A percentile compares a stretch with the other conserved stretches of the same genome.
Evolutionary conservation across 1,140 invertebrate species (phyloP).

Genomic region (Megathymus violae): DNA sequence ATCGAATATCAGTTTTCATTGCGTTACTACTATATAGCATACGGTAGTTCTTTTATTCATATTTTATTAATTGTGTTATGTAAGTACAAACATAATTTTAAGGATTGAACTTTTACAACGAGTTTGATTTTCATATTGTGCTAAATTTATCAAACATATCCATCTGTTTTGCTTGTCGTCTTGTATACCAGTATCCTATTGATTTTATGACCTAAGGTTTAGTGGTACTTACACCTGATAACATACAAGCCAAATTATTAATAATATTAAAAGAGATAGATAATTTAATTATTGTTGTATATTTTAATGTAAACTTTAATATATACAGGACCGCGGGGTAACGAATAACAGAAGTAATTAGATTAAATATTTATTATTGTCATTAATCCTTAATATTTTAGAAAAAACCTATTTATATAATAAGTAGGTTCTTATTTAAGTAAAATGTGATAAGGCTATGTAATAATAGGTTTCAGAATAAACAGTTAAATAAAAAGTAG

Average conservation of each 20-base stretch:
- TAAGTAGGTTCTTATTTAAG: constrained; percentile 42
- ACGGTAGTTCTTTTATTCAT: constrained; percentile 42
- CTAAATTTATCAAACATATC: constrained; percentile 42
- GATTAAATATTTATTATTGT: constrained; percentile 14
- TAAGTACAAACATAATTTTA: constrained; percentile 13
- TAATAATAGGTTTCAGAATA: constrained; percentile 15
- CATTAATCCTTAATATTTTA: constrained; percentile 15
- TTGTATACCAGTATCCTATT: constrained; percentile 12
- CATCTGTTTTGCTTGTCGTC: constrained; percentile 13
- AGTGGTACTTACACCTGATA: background rate
- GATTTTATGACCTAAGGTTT: background rate
- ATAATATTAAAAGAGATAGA: background rate
- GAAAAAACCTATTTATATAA: constrained; percentile 32
- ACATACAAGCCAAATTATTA: constrained; percentile 14
- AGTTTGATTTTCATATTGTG: constrained; percentile 29
- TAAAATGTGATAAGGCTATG: constrained; percentile 38
- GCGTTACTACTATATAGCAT: constrained; percentile 36
- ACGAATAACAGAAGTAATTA: constrained; percentile 4
- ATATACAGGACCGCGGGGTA: background rate
- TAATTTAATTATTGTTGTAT: no score
- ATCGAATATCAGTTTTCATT: constrained; percentile 31
- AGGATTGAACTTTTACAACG: constrained; percentile 20
- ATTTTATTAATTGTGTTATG: constrained; percentile 2
- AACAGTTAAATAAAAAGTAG: constrained; percentile 12
- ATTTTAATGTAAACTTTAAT: background rate